Evolutionary conservation across 1,140 invertebrate species (phyloP), one percentile per base, ranked within the genome.

Genomic region (Drosophila bocki): DNA sequence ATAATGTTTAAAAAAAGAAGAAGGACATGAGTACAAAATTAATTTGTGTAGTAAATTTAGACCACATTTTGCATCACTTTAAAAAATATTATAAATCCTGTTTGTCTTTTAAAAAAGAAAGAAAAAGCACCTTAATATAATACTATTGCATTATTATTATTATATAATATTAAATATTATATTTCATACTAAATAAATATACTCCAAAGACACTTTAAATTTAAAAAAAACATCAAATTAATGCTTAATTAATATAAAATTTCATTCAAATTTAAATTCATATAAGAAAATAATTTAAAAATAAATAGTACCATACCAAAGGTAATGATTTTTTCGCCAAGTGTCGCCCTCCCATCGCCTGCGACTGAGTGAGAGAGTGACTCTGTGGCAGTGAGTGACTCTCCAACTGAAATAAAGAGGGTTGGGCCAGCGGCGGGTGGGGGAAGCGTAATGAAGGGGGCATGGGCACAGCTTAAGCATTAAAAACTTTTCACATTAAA

Each of bases 401-500:
- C 35, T 67, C 61, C 26, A 33, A 67, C 62, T 39, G 42, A 44
- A n/a, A 45, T 26, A 29, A 39, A 39, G 37, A 1, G 35, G 7
- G 5, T 35, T 12, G 22, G 19, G 15, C 11, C 13, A 59, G 17
- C 32, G n/a, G n/a, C 33, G 13, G 26, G 12, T 4, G 12, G 60
- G 5, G 13, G 35, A 3, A 37, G 17, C 58, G 58, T 63, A 72
- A 50, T 72, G 48, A 76, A 65, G 57, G 62, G 63, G 44, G 67
- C 67, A 63, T 61, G 67, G 68, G 56, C 75, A 69, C 85, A 79
- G 85, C 81, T 88, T 88, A 88, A 88, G 85, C 85, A 88, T 88
- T 88, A 88, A 88, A 88, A 88, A 90, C 81, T 88, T 88, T 88
- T 88, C 85, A 88, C 85, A 88, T 88, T 88, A 88, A 88, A 88